A percentile compares a stretch with the other conserved stretches of the same genome.
These are phyloP conservation scores for Nerophis lumbriciformis DNA, from an alignment of 2,113 vertebrate species.

Conservation along the genomic window DNA sequence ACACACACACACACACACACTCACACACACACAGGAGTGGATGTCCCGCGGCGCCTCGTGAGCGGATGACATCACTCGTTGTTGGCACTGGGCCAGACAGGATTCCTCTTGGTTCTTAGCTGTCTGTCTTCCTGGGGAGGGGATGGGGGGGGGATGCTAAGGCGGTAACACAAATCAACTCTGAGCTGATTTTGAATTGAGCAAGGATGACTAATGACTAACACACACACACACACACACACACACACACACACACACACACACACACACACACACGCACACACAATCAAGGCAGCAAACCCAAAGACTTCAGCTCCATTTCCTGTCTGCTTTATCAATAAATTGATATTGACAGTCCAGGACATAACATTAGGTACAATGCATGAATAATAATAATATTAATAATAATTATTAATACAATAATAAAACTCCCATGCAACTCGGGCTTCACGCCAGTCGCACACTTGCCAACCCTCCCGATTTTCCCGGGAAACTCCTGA, in stretches of 20 bases:
- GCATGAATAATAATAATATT: no score
- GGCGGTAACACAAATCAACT: neutral
- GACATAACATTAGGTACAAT: no score
- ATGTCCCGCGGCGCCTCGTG: slow-evolving; percentile 29
- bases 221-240: slow-evolving; percentile 36
- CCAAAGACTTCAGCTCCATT: no score
- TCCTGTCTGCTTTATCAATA: no score
- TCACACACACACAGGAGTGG: slow-evolving; percentile 1
- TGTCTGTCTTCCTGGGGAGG: slow-evolving; percentile 19
- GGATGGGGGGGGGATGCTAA: neutral
- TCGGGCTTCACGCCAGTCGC: no score
- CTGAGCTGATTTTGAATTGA: slow-evolving; percentile 39
- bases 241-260: neutral
- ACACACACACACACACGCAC: neutral
- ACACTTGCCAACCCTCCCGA: no score
- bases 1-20: slow-evolving; percentile 6
- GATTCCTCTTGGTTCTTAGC: slow-evolving; percentile 45
- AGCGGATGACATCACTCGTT: slow-evolving; percentile 51
- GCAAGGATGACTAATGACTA: slow-evolving; percentile 48
- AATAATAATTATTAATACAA: no score
- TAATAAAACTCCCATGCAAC: no score
- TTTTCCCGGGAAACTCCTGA: no score
- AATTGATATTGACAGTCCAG: no score
- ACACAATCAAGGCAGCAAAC: no score
- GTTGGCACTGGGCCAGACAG: slow-evolving; percentile 45